phyloP scores from a whole-genome alignment of 2,113 vertebrate genomes.

The Trogon surrucura region DNA sequence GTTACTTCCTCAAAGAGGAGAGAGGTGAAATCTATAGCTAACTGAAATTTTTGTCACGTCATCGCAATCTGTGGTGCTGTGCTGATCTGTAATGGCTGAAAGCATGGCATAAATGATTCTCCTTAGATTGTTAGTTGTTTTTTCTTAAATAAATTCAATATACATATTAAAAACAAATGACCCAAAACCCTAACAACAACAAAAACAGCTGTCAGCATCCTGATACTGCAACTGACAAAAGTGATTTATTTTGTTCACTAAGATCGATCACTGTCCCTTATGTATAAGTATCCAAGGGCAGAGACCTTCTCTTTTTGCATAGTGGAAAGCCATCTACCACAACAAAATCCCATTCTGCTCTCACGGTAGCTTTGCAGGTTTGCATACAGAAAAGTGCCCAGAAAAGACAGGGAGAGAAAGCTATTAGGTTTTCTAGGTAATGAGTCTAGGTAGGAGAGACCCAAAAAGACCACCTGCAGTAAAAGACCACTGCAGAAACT shows the following conservation, averaged over 20 bases:
- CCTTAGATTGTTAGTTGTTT: background rate
- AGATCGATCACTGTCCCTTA: slow-evolving; percentile 44
- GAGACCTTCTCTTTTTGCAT: slow-evolving; percentile 15
- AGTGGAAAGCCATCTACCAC: background rate
- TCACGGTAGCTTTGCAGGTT: background rate
- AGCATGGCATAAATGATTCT: background rate
- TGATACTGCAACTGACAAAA: slow-evolving; percentile 7
- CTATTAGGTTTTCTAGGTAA: background rate
- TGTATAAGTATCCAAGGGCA: slow-evolving; percentile 32
- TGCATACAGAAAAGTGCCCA: background rate
- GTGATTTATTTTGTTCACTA: slow-evolving; percentile 50
- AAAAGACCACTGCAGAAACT: background rate
- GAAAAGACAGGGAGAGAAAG: background rate
- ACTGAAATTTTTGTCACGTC: background rate
- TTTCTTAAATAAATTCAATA: slow-evolving; percentile 14
- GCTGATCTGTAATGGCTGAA: background rate
- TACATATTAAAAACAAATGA: background rate
- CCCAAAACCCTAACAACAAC: background rate
- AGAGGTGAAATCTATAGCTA: background rate
- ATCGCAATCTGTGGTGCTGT: background rate
- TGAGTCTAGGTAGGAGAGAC: background rate
- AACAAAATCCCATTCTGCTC: background rate
- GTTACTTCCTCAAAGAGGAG: background rate
- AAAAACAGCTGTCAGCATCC: slow-evolving; percentile 28
- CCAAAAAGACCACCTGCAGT: background rate